Percentiles rank a stretch among this genome's conserved stretches.
Evolutionary conservation across 92 coral and sea anemone genomes (phyloP).

Genomic region (Montipora capitata): DNA sequence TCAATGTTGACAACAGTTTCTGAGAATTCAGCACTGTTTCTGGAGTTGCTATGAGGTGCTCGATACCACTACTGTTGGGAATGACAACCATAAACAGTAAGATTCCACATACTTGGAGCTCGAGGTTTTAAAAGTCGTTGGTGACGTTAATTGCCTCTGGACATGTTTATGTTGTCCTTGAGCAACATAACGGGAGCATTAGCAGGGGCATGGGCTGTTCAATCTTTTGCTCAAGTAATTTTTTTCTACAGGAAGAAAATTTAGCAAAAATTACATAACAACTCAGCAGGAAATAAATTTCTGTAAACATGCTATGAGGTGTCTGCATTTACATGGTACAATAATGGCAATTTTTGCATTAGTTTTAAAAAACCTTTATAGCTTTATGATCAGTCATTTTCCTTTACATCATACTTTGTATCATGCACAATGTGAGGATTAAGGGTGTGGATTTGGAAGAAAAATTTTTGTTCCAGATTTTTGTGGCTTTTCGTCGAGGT

Average conservation of each 20-base stretch:
- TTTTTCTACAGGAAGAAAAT: constrained; percentile 10
- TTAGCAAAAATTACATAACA: too few relatives aligned
- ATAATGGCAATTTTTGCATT: too few relatives aligned
- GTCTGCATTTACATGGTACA: too few relatives aligned
- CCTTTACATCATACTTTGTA: too few relatives aligned
- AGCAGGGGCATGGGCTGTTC: constrained; percentile 13
- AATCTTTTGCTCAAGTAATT: constrained; percentile 46
- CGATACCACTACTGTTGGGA: constrained; percentile 51
- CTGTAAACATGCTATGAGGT: too few relatives aligned
- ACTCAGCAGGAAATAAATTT: too few relatives aligned
- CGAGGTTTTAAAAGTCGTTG: constrained; percentile 44
- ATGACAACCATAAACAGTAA: constrained; percentile 73
- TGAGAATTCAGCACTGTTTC: constrained; percentile 45
- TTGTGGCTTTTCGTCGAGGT: too few relatives aligned
- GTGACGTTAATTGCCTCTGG: constrained; percentile 64
- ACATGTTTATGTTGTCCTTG: constrained; percentile 71
- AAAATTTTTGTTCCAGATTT: too few relatives aligned
- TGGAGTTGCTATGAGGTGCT: constrained; percentile 39
- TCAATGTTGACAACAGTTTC: constrained; percentile 38
- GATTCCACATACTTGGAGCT: constrained; percentile 80
- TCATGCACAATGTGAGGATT: too few relatives aligned
- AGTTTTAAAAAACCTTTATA: too few relatives aligned
- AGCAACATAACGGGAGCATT: constrained; percentile 50
- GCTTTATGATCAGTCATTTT: too few relatives aligned
- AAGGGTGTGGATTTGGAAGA: too few relatives aligned